Evolutionary conservation across 2,888 invertebrate species (phyloP).

Genomic region (Calephelis perditalis): DNA sequence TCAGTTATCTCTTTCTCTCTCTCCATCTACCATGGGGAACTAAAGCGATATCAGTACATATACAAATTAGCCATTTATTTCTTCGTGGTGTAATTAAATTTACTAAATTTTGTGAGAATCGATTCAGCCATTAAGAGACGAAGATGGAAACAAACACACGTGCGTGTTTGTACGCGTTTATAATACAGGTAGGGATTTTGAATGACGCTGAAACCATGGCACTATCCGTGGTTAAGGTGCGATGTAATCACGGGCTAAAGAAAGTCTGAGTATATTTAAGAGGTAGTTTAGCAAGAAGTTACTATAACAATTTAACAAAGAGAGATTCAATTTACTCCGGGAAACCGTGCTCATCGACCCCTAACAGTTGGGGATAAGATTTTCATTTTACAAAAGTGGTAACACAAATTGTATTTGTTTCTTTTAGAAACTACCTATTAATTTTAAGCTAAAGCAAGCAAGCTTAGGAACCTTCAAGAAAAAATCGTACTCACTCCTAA

Average conservation of each 20-base stretch:
- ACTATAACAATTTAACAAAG: constrained; percentile 58
- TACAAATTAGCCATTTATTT: background rate
- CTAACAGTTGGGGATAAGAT: constrained; percentile 59
- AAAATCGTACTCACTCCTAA: too few species aligned
- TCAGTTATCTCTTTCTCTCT: too few species aligned
- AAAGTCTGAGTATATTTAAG: background rate
- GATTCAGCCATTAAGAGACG: too few species aligned
- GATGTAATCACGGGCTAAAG: background rate
- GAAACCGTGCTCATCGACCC: constrained; percentile 36
- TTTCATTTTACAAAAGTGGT: constrained; percentile 55
- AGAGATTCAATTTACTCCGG: constrained; percentile 36
- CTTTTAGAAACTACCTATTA: constrained; percentile 12
- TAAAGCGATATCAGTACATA: too few species aligned
- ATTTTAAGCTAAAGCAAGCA: too few species aligned
- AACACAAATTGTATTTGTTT: constrained; percentile 57
- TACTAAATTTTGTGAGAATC: background rate
- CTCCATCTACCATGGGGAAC: too few species aligned
- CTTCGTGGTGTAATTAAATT: background rate
- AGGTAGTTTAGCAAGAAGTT: constrained; percentile 1
- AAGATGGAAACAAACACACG: too few species aligned
- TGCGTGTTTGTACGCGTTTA: too few species aligned
- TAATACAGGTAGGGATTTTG: too few species aligned
- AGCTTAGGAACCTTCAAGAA: constrained; percentile 21
- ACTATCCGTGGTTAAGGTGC: background rate
- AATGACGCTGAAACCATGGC: background rate